A percentile compares a stretch with the other conserved stretches of the same genome.
Evolutionary conservation across 2,888 invertebrate genomes (phyloP).

Genomic region (Argyra leucocephala): DNA sequence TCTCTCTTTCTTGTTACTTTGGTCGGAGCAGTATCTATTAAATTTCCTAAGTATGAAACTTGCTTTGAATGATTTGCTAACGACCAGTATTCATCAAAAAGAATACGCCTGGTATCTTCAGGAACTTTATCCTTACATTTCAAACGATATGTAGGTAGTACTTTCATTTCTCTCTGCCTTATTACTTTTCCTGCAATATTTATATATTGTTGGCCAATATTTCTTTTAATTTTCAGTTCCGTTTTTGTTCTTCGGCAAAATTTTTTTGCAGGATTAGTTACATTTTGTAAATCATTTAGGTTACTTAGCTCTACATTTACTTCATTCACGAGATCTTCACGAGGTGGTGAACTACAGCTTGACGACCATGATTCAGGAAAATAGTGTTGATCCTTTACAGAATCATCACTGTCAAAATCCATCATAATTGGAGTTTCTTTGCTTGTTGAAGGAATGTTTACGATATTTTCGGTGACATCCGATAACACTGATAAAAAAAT

Average conservation of each 20-base stretch:
- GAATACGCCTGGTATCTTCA: neutral
- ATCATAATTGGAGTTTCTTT: neutral
- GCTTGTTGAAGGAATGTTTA: too few relatives aligned
- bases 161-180: neutral
- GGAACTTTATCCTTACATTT: neutral
- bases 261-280: neutral
- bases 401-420: slow-evolving; percentile 7
- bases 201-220: neutral
- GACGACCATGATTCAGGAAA: neutral
- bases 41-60: slow-evolving; percentile 4
- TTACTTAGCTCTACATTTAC: neutral
- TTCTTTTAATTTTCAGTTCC: neutral
- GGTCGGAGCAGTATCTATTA: neutral
- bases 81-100: slow-evolving; percentile 7
- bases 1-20: slow-evolving; percentile 2
- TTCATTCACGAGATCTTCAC: too few relatives aligned
- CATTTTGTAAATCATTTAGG: neutral
- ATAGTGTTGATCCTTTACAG: slow-evolving; percentile 2
- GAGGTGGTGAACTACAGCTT: neutral
- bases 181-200: neutral
- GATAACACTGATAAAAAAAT: too few relatives aligned
- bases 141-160: neutral
- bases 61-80: neutral
- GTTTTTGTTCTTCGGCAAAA: neutral
- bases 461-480: too few relatives aligned